Percentiles rank a stretch among this genome's conserved stretches.
Evolutionary conservation across 2,113 vertebrate genomes (phyloP).

Genomic region (Andinoacara biseriatus): DNA sequence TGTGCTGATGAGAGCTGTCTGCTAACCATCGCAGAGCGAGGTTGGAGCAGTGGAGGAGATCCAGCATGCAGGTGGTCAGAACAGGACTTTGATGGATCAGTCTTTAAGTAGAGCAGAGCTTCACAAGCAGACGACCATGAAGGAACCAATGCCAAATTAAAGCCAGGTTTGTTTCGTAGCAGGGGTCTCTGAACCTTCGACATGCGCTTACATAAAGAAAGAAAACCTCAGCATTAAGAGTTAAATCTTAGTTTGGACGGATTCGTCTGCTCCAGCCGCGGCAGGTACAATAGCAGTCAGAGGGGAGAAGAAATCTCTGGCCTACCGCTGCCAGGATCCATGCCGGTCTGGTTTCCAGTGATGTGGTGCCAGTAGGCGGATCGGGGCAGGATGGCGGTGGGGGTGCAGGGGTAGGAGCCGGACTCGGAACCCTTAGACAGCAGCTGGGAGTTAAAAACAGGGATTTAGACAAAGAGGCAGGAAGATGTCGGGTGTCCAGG

Average conservation of each 20-base stretch:
- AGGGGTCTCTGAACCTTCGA: background rate
- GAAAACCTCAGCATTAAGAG: background rate
- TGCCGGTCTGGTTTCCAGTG: conserved; percentile 86
- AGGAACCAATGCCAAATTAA: background rate
- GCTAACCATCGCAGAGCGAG: no score
- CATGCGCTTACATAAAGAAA: background rate
- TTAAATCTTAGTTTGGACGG: background rate
- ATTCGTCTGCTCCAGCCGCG: no score
- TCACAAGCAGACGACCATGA: background rate
- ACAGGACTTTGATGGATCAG: background rate
- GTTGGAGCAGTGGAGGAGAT: no score
- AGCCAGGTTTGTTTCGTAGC: background rate
- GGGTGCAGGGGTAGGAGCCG: conserved; percentile 90
- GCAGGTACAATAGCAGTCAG: background rate
- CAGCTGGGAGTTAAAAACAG: conserved; percentile 73
- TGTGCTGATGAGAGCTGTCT: no score
- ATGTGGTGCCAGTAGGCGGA: conserved; percentile 98
- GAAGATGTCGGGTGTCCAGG: background rate
- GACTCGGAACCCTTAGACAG: conserved; percentile 88
- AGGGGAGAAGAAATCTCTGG: conserved; percentile 33
- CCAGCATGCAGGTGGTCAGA: background rate
- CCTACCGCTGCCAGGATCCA: conserved; percentile 84
- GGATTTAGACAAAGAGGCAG: background rate
- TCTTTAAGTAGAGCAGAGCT: no score
- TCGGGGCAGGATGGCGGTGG: conserved; percentile 92